Base-by-base conservation (phyloP, 2,888 invertebrate genomes). In the Rhogogaster chlorosoma region DNA sequence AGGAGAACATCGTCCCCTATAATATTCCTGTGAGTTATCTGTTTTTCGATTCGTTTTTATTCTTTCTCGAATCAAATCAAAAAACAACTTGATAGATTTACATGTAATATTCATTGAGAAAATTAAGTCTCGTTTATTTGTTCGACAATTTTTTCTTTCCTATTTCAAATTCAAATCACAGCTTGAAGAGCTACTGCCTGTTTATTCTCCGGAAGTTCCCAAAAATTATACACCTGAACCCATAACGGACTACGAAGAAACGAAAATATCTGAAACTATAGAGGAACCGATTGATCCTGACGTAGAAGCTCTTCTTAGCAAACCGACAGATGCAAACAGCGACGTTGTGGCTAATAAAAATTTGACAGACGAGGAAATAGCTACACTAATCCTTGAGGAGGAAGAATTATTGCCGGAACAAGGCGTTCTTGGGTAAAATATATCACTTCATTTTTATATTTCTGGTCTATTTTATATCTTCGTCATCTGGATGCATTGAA, bases 371-470 rank as follows among this genome's bases (percentile, higher is more conserved):
- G 95, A 96, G 85, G 95, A 96, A 92, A 96, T 96, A 78, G 96
- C 96, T 0, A 96, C 95, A 84, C 93, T 96, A 36, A 95, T 96
- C 86, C 95, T 96, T 0, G 96, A 96, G 38, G 96, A 96, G 90
- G 95, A 96, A 0, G 96, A 96, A 90, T 95, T 96, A 89, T 89
- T 96, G 7, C 94, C 95, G 87, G 96, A 96, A 85, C 95, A 96
- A 87, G 96, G 96, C 89, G 95, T 96, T n/a, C 94, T 96, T 91
- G 96, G 96, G 96, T 96, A 91, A 89, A 87, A 86, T 61, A 36
- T 5, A 38, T 18, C n/a, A n/a, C 1, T 38, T 2, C 3, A 36
- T 22, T 61, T 80, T 22, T 38, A n/a, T 22, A 71, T 26, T 67
- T 3, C 32, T 22, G 10, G 18, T 77, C 29, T 49, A 45, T 15